Evolutionary conservation across 2,888 invertebrate species (phyloP), one percentile per base, ranked within the genome.

Genomic region (Calliopum simillimum): DNA sequence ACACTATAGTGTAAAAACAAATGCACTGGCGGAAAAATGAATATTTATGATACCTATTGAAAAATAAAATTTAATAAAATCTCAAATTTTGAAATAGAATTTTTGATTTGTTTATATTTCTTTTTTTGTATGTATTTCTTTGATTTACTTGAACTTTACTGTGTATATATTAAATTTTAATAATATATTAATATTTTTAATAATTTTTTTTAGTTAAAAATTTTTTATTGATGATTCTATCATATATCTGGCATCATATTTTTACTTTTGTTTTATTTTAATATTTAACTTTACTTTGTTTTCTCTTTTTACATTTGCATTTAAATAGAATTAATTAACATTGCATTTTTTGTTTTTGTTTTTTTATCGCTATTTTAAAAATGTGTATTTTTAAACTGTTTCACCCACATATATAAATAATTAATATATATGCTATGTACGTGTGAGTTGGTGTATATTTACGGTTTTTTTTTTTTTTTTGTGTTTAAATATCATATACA

Each of bases 401-500:
- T 25, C 55, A 16, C 49, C 33, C 49, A 19, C n/a, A n/a, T n/a
- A n/a, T n/a, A n/a, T n/a, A n/a, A n/a, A n/a, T n/a, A n/a, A n/a
- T n/a, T n/a, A n/a, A n/a, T n/a, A n/a, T 61, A 8, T 21, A 23
- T 44, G 21, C n/a, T 58, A 33, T 58, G 41, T 33, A 14, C 51
- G 44, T 66, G 49, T 61, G 14, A 51, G 47, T 58, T 8, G 47
- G 21, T 61, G 44, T 61, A 25, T 69, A 46, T 66, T 70, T 71
- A 33, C 33, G 5, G 33, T 33, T 33, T 33, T 33, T 33, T 5
- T 33, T 5, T 33, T 33, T 33, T 33, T 33, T 33, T 33, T 33
- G 33, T 33, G 33, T 33, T 33, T 33, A 33, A 33, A 33, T 33
- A 33, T 69, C 69, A 69, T 67, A 69, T 71, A n/a, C n/a, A 73